Evolutionary conservation across 2,888 invertebrate genomes (phyloP).

Genomic region (Apotomis betuletana): DNA sequence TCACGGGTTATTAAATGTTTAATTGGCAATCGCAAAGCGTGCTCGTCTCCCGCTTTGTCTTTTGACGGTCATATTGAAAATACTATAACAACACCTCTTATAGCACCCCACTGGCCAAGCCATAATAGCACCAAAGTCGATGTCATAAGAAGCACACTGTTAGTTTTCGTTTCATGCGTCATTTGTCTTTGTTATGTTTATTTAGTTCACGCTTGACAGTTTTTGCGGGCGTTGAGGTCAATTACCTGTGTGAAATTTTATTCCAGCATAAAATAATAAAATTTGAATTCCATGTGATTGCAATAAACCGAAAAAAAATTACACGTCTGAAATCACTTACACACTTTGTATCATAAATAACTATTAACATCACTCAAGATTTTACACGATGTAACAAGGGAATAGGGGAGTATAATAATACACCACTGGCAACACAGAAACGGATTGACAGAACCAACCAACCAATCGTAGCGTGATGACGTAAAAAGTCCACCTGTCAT

Average conservation of each 20-base stretch:
- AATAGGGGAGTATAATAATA: too few species aligned
- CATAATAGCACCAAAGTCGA: background rate
- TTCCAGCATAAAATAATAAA: background rate
- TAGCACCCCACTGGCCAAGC: background rate
- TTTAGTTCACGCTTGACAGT: conserved; percentile 15
- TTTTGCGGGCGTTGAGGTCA: conserved; percentile 21
- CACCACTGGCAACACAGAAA: too few species aligned
- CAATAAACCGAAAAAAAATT: too few species aligned
- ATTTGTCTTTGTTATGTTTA: conserved; percentile 15
- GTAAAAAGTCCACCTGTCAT: too few species aligned
- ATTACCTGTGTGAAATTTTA: background rate
- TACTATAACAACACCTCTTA: background rate
- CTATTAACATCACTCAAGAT: too few species aligned
- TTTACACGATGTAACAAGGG: too few species aligned
- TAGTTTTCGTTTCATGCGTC: background rate
- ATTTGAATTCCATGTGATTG: too few species aligned
- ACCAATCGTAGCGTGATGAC: too few species aligned
- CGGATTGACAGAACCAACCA: too few species aligned
- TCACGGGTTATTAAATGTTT: too few species aligned
- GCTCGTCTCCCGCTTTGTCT: conserved; percentile 5
- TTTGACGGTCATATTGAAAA: conserved; percentile 16
- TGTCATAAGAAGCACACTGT: background rate
- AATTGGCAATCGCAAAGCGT: background rate
- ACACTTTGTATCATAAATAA: too few species aligned
- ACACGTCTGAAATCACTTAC: too few species aligned